Evolutionary conservation across 1,140 invertebrate genomes (phyloP).

Genomic region (Brachionus calyciflorus): DNA sequence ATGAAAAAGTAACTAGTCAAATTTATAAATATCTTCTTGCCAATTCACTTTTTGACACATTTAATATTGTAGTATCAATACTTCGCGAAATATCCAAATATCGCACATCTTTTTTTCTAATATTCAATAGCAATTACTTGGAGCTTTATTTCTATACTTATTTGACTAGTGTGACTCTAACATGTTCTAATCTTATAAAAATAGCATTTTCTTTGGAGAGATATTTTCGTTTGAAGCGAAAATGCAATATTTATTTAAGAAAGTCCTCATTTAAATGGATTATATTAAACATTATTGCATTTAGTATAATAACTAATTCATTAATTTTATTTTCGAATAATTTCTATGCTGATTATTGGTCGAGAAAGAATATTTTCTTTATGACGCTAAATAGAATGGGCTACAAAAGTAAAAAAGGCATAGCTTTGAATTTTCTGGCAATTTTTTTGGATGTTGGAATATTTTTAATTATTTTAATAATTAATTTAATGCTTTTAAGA

Average conservation of each 20-base stretch:
- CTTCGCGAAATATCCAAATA: not conserved
- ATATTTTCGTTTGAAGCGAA: not conserved
- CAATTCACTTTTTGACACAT: slow-evolving; percentile 8
- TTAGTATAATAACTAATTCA: not conserved
- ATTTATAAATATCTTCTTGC: slow-evolving; percentile 40
- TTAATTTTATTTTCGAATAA: slow-evolving; percentile 12
- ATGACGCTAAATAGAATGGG: slow-evolving; percentile 18
- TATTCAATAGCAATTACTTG: not conserved
- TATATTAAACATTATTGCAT: not conserved
- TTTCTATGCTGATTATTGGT: slow-evolving; percentile 4
- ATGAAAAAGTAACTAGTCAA: not conserved
- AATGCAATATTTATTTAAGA: not conserved
- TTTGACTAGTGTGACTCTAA: slow-evolving; percentile 1
- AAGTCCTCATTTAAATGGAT: slow-evolving; percentile 43
- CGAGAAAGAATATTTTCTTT: slow-evolving; percentile 5
- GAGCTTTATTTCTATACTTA: slow-evolving; percentile 34
- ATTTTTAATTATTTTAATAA: not conserved
- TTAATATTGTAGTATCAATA: not conserved
- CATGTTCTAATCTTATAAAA: slow-evolving; percentile 35
- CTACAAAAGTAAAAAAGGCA: not conserved
- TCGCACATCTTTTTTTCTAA: not conserved
- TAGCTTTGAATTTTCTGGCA: not conserved
- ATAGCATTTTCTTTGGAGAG: slow-evolving; percentile 23
- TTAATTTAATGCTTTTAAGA: not conserved
- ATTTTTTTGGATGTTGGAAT: slow-evolving; percentile 39